These are phyloP conservation scores for Eilema depressum DNA, from an alignment of 2,888 invertebrate genomes.

Conservation along the genomic window DNA sequence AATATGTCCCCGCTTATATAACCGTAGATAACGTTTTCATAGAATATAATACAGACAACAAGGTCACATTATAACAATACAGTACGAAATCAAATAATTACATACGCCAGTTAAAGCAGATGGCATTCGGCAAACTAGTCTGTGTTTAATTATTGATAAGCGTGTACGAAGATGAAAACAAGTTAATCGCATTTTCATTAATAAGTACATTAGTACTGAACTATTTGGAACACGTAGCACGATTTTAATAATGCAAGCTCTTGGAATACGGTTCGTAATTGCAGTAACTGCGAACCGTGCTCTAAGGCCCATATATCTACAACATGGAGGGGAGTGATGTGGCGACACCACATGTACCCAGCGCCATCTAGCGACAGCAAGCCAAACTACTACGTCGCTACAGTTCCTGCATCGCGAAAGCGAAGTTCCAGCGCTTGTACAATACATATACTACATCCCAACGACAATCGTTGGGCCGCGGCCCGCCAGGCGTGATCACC, in stretches of 20 bases:
- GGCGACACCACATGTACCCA: no score
- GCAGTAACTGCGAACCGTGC: no score
- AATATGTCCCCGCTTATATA: not conserved
- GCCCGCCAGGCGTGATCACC: no score
- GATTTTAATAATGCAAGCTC: constrained; percentile 13
- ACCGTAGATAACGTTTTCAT: constrained; percentile 20
- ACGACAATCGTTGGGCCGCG: no score
- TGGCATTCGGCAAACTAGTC: constrained; percentile 14
- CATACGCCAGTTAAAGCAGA: constrained; percentile 19
- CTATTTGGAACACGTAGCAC: constrained; percentile 5
- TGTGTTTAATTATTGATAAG: constrained; percentile 25
- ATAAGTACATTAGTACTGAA: not conserved
- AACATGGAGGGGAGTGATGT: no score
- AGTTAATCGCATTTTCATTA: not conserved
- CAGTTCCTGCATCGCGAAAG: no score
- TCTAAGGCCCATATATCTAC: no score
- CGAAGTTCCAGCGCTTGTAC: no score
- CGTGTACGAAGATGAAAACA: constrained; percentile 3
- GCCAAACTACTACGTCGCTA: no score
- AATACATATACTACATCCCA: no score
- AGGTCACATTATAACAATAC: constrained; percentile 32
- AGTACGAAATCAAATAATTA: constrained; percentile 41
- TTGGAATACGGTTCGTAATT: constrained; percentile 5
- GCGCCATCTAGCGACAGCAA: no score
- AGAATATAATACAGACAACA: constrained; percentile 25